Percentiles rank a stretch among this genome's conserved stretches.
phyloP scores from a whole-genome alignment of 1,140 invertebrate genomes.

The Littorina saxatilis region DNA sequence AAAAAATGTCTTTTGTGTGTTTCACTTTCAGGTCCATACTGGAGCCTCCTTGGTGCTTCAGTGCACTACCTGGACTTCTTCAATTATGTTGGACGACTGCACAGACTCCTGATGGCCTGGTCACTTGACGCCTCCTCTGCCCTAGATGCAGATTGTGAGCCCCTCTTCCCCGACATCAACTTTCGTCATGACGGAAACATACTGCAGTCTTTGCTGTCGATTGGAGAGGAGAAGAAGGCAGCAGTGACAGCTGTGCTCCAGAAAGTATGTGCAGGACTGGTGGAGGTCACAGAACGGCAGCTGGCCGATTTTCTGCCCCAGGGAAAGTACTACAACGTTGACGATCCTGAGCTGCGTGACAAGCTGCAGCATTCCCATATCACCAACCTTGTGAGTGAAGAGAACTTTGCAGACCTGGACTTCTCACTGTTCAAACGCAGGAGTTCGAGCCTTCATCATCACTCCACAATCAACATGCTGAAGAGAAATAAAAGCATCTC shows the following conservation, averaged over 20 bases:
- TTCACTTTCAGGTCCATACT: neutral
- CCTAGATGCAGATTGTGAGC: neutral
- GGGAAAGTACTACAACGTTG: slow-evolving; percentile 24
- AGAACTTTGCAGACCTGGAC: slow-evolving; percentile 21
- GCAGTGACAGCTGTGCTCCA: neutral
- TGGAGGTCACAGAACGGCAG: neutral
- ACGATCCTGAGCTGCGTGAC: slow-evolving; percentile 2
- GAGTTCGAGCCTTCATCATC: slow-evolving; percentile 34
- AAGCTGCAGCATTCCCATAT: slow-evolving; percentile 24
- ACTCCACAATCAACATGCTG: slow-evolving; percentile 30
- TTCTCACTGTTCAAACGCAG: slow-evolving; percentile 31
- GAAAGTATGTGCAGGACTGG: neutral
- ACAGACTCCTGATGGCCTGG: neutral
- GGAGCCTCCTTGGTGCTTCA: neutral
- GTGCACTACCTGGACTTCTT: neutral
- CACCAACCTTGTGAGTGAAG: slow-evolving; percentile 29
- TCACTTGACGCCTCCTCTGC: neutral
- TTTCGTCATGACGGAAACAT: neutral
- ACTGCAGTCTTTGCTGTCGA: neutral
- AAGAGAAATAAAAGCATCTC: slow-evolving; percentile 10
- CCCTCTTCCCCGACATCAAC: neutral
- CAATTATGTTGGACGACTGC: neutral
- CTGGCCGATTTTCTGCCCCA: slow-evolving; percentile 10
- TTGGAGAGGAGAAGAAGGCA: neutral
- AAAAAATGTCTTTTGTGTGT: too few species aligned